Evolutionary conservation across 1,140 invertebrate genomes (phyloP), one percentile per base, ranked within the genome.

Genomic region (Odontomachus brunneus): DNA sequence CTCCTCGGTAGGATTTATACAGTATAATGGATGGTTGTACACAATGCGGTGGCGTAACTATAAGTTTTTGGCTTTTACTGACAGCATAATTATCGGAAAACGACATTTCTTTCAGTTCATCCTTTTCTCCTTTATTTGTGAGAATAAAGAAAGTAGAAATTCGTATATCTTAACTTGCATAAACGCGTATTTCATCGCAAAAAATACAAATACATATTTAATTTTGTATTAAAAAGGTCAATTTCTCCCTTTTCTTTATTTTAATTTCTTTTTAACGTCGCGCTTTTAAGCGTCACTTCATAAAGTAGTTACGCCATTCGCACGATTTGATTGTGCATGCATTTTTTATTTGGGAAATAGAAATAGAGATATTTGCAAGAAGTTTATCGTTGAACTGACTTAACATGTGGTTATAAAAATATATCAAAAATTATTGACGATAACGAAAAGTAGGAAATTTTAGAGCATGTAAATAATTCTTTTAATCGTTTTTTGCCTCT

Each of bases 1-100:
- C 87, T 80, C 83, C 86, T 93, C 82, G 93, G 93, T 93, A 94
- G 86, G 91, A 91, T 44, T 44, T 44, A 44, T 44, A 44, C 3
- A 83, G 60, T 49, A 63, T 59, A 74, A 82, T 74, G 12, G 38
- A 63, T 88, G 84, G 60, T 81, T 82, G 60, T 65, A 82, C 19
- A 82, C 29, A 14, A 24, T 65, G 22, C 38, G 38, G 38, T 44
- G 38, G 38, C 38, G 38, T 44, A 44, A 44, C 38, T 44, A 44
- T 7, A 7, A 44, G 9, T 11, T 5, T 11, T 44, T 11, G 3
- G 9, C 38, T 44, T 11, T 44, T 7, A 44, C n/a, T n/a, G n/a
- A n/a, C n/a, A 44, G 38, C 9, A 11, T 5, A 44, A 44, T 44
- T 11, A 44, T 5, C 9, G 38, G 9, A 44, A 7, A 11, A 44